phyloP scores from a whole-genome alignment of 30 jellyfish, hydroid and myxozoan species.

The Clytia hemisphaerica region DNA sequence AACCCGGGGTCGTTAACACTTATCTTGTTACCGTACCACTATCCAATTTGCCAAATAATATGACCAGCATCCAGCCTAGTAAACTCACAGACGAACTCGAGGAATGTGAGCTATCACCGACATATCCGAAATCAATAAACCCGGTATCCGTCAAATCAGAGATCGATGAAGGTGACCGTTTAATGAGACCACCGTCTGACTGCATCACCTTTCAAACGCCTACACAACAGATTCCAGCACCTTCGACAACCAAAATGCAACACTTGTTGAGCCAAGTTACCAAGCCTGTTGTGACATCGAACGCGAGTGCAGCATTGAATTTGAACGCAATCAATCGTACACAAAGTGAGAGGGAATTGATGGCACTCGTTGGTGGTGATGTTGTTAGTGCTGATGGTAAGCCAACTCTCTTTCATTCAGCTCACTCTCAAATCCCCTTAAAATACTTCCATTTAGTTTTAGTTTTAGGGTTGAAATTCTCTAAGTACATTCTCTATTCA shows the following conservation, averaged over 20 bases:
- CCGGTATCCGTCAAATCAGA: slow-evolving; percentile 16
- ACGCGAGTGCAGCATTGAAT: neutral
- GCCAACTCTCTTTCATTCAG: neutral
- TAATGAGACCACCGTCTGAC: slow-evolving; percentile 1
- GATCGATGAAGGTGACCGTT: neutral
- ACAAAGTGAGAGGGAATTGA: slow-evolving; percentile 31
- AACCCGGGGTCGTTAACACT: slow-evolving; percentile 17
- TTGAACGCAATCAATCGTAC: slow-evolving; percentile 27
- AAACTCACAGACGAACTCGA: neutral
- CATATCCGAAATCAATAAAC: neutral
- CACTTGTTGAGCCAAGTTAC: no score
- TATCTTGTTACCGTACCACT: slow-evolving; percentile 1
- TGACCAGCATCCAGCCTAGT: no score
- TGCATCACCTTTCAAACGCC: neutral
- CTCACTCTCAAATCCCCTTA: no score
- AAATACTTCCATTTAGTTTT: no score
- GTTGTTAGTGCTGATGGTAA: slow-evolving; percentile 35
- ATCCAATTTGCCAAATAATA: neutral
- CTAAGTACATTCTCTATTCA: no score
- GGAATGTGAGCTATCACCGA: slow-evolving; percentile 1
- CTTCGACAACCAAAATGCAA: no score
- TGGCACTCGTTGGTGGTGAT: slow-evolving; percentile 42
- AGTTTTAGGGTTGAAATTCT: no score
- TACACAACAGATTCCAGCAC: neutral
- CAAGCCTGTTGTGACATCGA: neutral